Evolutionary conservation across 2,888 invertebrate species (phyloP).

Genomic region (Rotaria sp.): DNA sequence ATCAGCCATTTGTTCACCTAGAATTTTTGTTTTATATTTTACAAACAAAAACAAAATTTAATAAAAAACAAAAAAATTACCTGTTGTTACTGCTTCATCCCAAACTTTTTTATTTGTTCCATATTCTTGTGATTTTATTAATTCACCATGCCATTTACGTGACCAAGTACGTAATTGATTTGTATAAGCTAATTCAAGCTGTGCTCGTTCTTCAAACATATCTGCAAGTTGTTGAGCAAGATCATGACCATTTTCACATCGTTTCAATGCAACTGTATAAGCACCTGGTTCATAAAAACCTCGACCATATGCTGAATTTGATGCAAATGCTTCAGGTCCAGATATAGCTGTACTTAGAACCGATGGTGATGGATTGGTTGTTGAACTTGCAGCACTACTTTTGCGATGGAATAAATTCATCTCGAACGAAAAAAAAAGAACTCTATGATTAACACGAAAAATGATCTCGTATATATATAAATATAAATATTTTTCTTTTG

Average conservation of each 20-base stretch:
- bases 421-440: not conserved
- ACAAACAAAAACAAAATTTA: not conserved
- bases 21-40: not conserved
- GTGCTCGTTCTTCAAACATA: conserved; percentile 36
- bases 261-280: conserved; percentile 32
- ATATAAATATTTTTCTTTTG: not conserved
- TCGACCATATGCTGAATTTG: not conserved
- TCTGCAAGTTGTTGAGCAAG: conserved; percentile 31
- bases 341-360: not conserved
- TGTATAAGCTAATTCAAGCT: conserved; percentile 8
- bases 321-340: conserved; percentile 15
- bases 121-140: conserved; percentile 28
- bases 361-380: not conserved
- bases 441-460: not conserved
- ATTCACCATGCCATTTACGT: not conserved
- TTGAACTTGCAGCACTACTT: no score
- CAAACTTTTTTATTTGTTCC: conserved; percentile 30
- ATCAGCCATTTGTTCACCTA: conserved; percentile 25
- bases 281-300: conserved; percentile 31
- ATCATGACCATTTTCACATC: conserved; percentile 39
- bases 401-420: conserved; percentile 27
- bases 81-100: not conserved
- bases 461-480: not conserved
- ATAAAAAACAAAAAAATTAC: not conserved
- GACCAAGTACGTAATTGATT: conserved; percentile 3